Evolutionary conservation across 2,113 vertebrate species (phyloP), one percentile per base, ranked within the genome.

Genomic region (Etheostoma cragini): DNA sequence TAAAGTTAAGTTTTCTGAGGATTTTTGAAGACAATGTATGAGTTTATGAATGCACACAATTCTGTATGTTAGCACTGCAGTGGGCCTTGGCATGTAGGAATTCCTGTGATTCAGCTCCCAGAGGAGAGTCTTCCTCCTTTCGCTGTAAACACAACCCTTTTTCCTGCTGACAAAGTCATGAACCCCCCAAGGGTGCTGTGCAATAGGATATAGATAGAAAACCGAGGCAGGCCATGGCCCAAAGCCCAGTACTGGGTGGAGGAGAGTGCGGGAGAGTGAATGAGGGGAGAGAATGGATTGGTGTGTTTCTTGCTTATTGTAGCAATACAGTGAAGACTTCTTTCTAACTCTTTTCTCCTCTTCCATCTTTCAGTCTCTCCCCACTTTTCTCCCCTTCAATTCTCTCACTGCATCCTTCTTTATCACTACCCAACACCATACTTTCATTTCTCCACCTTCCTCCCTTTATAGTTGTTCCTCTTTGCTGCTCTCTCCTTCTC

Each of bases 191-290:
- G 78, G 78, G 80, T 71, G 82, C 82, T 84, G 84, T 79, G 89
- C 86, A 89, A 78, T 78, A 81, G 80, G 84, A 92, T 92, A 88
- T 78, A 87, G 87, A 91, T 84, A 88, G 86, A 88, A 87, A 88
- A 67, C 24, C 1, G 13, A 84, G 86, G 84, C 86, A 76, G 73
- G 72, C 84, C 75, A 1, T 79, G 82, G 86, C 80, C 76, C n/a
- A 30, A 42, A 66, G 86, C 77, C 81, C 68, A 75, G 80, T 53
- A 30, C 46, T 71, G 71, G 70, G 11, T 38, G 50, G 54, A 84
- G 71, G 35, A 63, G 24, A 50, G 76, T 46, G 68, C n/a, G 64
- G 66, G 52, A 56, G 15, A 33, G 69, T 68, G 77, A 69, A 73
- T 24, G n/a, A 85, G 22, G 63, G 15, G 38, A 45, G 49, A 68